Evolutionary conservation across 2,113 vertebrate genomes (phyloP).

Genomic region (Corapipo altera): DNA sequence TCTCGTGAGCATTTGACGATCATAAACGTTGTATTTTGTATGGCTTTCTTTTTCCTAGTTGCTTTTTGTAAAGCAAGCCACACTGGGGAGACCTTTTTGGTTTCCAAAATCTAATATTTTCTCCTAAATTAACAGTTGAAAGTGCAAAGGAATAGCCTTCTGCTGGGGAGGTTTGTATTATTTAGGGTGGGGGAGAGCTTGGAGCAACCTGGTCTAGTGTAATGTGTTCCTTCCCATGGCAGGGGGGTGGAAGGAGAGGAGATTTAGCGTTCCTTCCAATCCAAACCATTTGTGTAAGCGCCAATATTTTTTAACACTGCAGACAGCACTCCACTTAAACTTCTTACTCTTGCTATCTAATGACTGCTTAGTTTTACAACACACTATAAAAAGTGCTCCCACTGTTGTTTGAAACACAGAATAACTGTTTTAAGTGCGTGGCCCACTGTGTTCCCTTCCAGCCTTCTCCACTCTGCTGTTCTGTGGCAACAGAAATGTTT

Average conservation of each 20-base stretch:
- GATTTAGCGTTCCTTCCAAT: too few species aligned
- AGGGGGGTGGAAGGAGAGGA: not conserved
- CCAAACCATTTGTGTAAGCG: not conserved
- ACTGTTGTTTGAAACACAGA: not conserved
- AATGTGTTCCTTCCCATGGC: not conserved
- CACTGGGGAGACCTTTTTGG: not conserved
- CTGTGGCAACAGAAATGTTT: not conserved
- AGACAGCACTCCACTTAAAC: not conserved
- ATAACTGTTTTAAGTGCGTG: not conserved
- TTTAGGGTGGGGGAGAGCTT: not conserved
- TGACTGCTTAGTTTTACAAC: not conserved
- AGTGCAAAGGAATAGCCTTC: not conserved
- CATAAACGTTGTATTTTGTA: not conserved
- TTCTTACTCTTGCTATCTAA: not conserved
- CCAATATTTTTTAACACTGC: not conserved
- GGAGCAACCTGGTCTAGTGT: not conserved
- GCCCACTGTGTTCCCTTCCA: not conserved
- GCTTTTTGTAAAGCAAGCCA: not conserved
- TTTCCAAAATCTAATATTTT: not conserved
- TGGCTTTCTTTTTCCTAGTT: not conserved
- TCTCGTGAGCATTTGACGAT: not conserved
- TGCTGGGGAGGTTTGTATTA: not conserved
- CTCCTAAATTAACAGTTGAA: not conserved
- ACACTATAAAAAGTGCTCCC: not conserved
- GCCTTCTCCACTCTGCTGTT: not conserved